phyloP scores from a whole-genome alignment of 1,140 invertebrate species.

The Bombus difficillimus region DNA sequence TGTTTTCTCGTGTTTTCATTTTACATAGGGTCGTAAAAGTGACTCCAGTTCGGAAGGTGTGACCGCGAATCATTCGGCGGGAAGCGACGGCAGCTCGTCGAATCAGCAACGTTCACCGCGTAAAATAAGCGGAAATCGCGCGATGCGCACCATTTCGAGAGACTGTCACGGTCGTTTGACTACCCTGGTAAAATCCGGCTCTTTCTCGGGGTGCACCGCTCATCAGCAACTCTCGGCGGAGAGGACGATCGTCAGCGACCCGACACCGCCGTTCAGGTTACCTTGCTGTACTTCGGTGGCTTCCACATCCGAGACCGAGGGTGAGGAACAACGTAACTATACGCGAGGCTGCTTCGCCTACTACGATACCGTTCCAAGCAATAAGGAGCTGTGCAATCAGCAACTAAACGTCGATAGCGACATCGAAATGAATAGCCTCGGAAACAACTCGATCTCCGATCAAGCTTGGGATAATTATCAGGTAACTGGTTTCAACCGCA shows the following conservation, averaged over 20 bases:
- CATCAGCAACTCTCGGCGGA: slow-evolving; percentile 83
- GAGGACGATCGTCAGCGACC: slow-evolving; percentile 85
- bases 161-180: slow-evolving; percentile 70
- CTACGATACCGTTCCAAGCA: slow-evolving; percentile 70
- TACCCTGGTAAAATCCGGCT: slow-evolving; percentile 86
- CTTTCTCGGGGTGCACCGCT: slow-evolving; percentile 85
- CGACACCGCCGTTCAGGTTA: slow-evolving; percentile 81
- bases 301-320: slow-evolving; percentile 80
- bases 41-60: slow-evolving; percentile 85
- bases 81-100: slow-evolving; percentile 77
- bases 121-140: slow-evolving; percentile 70
- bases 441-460: slow-evolving; percentile 92
- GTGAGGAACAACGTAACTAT: slow-evolving; percentile 74
- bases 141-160: slow-evolving; percentile 59
- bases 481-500: slow-evolving; percentile 74
- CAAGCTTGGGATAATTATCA: slow-evolving; percentile 93
- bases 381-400: slow-evolving; percentile 71
- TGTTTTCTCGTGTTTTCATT: not conserved
- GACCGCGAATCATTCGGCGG: slow-evolving; percentile 73
- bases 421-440: slow-evolving; percentile 80
- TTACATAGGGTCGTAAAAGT: slow-evolving; percentile 82
- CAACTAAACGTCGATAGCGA: slow-evolving; percentile 78
- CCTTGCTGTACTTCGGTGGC: slow-evolving; percentile 69
- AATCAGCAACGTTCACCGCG: slow-evolving; percentile 73
- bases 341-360: slow-evolving; percentile 58